phyloP scores from a whole-genome alignment of 1,140 invertebrate species.

The Bacillus rossius region DNA sequence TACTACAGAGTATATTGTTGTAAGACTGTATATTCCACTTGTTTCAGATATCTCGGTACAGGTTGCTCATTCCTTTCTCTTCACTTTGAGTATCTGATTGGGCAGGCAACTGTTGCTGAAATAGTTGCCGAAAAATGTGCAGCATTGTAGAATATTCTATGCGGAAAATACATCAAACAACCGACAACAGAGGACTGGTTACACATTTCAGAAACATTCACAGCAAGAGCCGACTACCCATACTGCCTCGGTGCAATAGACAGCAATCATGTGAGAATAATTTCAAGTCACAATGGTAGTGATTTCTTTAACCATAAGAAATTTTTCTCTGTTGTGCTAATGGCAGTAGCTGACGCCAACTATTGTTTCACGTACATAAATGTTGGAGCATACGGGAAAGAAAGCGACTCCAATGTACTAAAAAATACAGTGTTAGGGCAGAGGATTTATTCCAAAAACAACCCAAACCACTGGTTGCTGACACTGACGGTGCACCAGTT shows the following conservation, averaged over 20 bases:
- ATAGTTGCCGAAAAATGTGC: neutral
- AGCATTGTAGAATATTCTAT: neutral
- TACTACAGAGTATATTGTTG: too few species aligned
- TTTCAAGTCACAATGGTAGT: slow-evolving; percentile 24
- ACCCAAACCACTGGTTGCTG: slow-evolving; percentile 3
- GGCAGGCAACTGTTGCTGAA: neutral
- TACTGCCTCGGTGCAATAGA: slow-evolving; percentile 19
- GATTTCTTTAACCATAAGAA: slow-evolving; percentile 35
- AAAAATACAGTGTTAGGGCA: neutral
- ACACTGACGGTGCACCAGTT: neutral
- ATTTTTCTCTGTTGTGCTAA: slow-evolving; percentile 31
- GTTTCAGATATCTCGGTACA: neutral
- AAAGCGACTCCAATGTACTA: slow-evolving; percentile 27
- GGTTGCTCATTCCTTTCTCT: neutral
- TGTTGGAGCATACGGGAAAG: slow-evolving; percentile 27
- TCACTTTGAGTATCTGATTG: neutral
- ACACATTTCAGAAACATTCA: neutral
- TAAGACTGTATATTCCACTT: too few species aligned
- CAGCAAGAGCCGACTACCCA: slow-evolving; percentile 26
- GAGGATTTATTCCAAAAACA: neutral
- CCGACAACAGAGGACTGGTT: neutral
- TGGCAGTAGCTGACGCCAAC: slow-evolving; percentile 30
- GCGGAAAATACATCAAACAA: neutral
- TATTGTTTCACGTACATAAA: slow-evolving; percentile 30
- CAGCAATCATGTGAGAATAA: slow-evolving; percentile 32